Evolutionary conservation across 2,113 vertebrate genomes (phyloP).

Genomic region (Erinaceus europaeus): DNA sequence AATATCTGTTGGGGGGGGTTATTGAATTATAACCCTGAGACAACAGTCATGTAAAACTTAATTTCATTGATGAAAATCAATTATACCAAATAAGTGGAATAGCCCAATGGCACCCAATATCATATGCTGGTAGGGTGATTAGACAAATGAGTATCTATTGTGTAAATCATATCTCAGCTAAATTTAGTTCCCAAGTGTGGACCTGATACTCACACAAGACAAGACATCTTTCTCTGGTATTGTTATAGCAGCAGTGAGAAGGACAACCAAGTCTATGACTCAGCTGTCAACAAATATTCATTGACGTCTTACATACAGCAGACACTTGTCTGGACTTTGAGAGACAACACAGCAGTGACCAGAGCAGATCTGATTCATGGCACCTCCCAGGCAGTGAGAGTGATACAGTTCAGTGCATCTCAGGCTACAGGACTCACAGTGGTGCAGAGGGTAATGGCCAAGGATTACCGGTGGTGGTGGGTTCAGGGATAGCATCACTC

Average conservation of each 20-base stretch:
- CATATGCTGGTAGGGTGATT: accelerated
- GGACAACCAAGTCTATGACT: neutral
- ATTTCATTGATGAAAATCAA: too few species aligned
- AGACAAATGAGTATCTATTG: neutral
- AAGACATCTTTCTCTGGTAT: too few species aligned
- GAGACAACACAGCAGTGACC: neutral
- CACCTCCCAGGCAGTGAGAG: neutral
- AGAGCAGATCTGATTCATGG: neutral
- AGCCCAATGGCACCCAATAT: neutral
- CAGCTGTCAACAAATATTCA: neutral
- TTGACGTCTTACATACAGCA: too few species aligned
- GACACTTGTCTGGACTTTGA: neutral
- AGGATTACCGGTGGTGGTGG: too few species aligned
- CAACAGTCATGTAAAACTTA: too few species aligned
- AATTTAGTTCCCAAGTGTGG: neutral
- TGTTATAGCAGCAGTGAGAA: too few species aligned
- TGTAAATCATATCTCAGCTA: neutral
- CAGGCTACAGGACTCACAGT: neutral
- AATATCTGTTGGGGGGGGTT: too few species aligned
- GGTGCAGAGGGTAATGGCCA: too few species aligned
- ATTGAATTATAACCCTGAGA: too few species aligned
- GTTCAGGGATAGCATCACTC: neutral
- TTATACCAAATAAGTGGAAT: neutral
- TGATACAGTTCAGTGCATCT: neutral
- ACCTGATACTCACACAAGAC: neutral